Evolutionary conservation across 2,797 vertebrate genomes (phyloP).

Genomic region (Alectoris magna): DNA sequence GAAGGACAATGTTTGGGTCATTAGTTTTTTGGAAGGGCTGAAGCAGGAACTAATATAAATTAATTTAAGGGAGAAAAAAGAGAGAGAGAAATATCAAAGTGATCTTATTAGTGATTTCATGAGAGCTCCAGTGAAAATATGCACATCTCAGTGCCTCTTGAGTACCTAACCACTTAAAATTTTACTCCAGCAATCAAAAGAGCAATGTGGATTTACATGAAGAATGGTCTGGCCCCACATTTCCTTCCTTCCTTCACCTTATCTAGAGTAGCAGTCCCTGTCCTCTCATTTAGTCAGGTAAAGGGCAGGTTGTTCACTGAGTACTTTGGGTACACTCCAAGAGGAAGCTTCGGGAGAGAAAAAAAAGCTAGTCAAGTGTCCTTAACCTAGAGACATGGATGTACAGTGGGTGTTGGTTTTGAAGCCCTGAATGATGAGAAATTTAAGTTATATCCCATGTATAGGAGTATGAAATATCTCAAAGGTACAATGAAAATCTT

Average conservation of each 20-base stretch:
- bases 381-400: background rate
- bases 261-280: background rate
- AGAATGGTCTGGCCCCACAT: background rate
- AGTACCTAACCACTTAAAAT: background rate
- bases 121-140: background rate
- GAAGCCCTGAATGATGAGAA: background rate
- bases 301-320: background rate
- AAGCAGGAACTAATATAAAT: background rate
- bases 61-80: background rate
- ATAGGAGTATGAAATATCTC: background rate
- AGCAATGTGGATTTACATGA: background rate
- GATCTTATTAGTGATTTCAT: background rate
- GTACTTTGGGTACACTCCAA: background rate
- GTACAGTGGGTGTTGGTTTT: background rate
- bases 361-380: background rate
- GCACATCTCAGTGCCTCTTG: background rate
- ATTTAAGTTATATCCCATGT: background rate
- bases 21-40: slow-evolving; percentile 29
- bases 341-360: background rate
- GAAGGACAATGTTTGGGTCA: slow-evolving; percentile 1
- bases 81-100: background rate
- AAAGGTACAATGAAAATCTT: background rate
- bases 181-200: background rate
- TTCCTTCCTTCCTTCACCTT: background rate
- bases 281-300: background rate